phyloP scores from a whole-genome alignment of 2,797 vertebrate species.

The Halcyon leucocephala region DNA sequence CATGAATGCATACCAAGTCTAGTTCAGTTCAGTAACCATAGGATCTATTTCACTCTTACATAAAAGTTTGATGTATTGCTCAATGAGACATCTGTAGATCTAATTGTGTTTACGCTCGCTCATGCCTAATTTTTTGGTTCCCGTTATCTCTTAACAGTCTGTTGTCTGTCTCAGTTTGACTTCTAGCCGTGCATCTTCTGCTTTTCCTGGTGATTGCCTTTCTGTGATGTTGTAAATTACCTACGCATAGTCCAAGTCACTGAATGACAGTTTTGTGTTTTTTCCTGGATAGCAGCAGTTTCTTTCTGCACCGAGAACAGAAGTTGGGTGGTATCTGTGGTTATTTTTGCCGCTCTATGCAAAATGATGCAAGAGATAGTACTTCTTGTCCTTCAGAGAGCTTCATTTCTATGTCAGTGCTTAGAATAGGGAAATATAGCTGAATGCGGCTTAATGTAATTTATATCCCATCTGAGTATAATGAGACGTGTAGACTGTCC shows the following conservation, averaged over 20 bases:
- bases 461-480: not conserved
- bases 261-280: not conserved
- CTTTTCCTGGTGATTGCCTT: not conserved
- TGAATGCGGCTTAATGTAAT: not conserved
- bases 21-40: not conserved
- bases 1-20: not conserved
- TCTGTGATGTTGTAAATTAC: not conserved
- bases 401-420: not conserved
- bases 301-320: not conserved
- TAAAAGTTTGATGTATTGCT: not conserved
- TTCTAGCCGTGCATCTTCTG: not conserved
- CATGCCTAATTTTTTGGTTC: not conserved
- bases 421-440: not conserved
- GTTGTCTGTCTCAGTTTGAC: not conserved
- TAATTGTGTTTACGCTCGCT: not conserved
- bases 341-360: not conserved
- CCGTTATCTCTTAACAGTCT: not conserved
- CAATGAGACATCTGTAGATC: not conserved
- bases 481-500: not conserved
- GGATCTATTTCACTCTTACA: not conserved
- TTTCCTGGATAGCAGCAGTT: conserved; percentile 24
- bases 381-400: not conserved
- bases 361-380: not conserved
- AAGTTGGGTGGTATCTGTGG: not conserved
- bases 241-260: not conserved